phyloP scores from a whole-genome alignment of 2,888 invertebrate genomes.

The Palloptera scutellata region DNA sequence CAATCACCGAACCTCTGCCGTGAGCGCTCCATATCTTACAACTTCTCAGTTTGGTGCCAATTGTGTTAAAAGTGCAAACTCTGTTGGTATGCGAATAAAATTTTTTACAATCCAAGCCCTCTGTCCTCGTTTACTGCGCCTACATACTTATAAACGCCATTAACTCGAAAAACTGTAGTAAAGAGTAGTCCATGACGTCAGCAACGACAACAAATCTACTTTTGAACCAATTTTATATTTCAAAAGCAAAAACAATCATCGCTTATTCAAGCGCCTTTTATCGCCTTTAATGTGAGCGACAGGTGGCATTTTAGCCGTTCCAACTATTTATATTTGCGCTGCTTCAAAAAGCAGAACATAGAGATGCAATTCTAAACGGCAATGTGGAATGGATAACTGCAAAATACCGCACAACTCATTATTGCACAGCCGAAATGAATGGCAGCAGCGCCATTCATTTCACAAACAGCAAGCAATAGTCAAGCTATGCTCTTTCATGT shows the following conservation, averaged over 20 bases:
- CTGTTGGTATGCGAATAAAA: too few species aligned
- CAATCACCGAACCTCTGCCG: too few species aligned
- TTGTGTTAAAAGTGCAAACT: too few species aligned
- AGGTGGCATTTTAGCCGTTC: background rate
- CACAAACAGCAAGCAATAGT: too few species aligned
- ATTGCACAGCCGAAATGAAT: background rate
- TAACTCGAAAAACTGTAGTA: too few species aligned
- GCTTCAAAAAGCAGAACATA: background rate
- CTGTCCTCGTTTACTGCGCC: too few species aligned
- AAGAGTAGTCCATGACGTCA: too few species aligned
- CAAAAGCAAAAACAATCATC: background rate
- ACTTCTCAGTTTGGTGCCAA: too few species aligned
- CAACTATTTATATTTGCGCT: background rate
- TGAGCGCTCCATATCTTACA: too few species aligned
- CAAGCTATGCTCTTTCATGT: too few species aligned
- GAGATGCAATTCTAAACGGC: background rate
- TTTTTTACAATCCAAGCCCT: too few species aligned
- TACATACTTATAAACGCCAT: too few species aligned
- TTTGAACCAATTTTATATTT: background rate
- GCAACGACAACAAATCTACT: background rate
- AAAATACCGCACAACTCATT: conserved; percentile 6
- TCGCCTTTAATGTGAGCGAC: background rate
- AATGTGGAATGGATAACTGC: conserved; percentile 27
- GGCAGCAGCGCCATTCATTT: background rate
- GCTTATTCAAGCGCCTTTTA: background rate